These are phyloP conservation scores for Polypedilum pembai DNA, from an alignment of 1,140 invertebrate species.

Conservation along the genomic window DNA sequence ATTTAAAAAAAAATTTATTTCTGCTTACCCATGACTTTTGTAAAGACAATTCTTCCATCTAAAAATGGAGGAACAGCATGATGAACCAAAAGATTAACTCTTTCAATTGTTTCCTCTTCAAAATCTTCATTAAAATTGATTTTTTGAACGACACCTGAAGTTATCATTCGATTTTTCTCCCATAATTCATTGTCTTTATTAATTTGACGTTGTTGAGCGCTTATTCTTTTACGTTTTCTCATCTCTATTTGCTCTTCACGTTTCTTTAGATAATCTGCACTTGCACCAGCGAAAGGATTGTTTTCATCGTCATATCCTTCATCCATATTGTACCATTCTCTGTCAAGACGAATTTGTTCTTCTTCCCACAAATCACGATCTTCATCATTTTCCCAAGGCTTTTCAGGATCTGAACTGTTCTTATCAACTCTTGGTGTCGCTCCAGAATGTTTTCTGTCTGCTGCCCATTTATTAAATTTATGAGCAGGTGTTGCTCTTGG, in stretches of 20 bases:
- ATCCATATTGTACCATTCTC: constrained; percentile 95
- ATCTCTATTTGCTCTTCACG: constrained; percentile 89
- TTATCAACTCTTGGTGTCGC: constrained; percentile 48
- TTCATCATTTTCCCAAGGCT: constrained; percentile 53
- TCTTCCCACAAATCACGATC: constrained; percentile 83
- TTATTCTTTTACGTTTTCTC: constrained; percentile 81
- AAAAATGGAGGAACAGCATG: constrained; percentile 98
- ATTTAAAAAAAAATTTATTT: not conserved
- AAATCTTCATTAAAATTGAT: constrained; percentile 88
- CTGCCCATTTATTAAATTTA: constrained; percentile 65
- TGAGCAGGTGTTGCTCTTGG: constrained; percentile 75
- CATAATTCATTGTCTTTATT: constrained; percentile 97
- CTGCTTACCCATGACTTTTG: constrained; percentile 57
- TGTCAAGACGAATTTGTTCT: constrained; percentile 84
- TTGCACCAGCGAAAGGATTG: constrained; percentile 85
- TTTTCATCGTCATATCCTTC: constrained; percentile 88
- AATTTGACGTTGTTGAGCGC: constrained; percentile 88
- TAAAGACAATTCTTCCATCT: constrained; percentile 97
- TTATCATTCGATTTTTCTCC: constrained; percentile 97
- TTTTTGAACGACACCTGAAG: constrained; percentile 87
- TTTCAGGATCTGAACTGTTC: constrained; percentile 37
- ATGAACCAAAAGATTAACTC: constrained; percentile 94
- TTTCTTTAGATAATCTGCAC: constrained; percentile 81
- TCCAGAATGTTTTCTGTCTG: constrained; percentile 55
- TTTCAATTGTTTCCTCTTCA: constrained; percentile 82